A percentile compares a stretch with the other conserved stretches of the same genome.
phyloP scores from a whole-genome alignment of 2,797 vertebrate genomes.

The Poecilia wingei region DNA sequence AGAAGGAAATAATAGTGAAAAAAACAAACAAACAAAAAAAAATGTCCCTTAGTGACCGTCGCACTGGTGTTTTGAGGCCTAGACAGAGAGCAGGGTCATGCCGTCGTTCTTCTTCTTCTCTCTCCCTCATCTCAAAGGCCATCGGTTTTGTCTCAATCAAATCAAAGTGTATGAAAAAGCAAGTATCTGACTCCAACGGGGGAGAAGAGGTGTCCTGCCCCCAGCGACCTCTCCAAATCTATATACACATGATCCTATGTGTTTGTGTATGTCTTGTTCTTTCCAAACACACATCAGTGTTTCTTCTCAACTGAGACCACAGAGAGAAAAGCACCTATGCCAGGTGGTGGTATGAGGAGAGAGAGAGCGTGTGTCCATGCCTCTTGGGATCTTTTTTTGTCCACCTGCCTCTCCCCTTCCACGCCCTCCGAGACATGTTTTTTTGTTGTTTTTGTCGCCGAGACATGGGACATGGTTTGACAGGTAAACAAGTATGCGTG shows the following conservation, averaged over 20 bases:
- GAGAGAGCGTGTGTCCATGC: conserved; percentile 43
- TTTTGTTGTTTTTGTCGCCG: conserved; percentile 1
- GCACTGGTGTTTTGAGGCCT: conserved; percentile 55
- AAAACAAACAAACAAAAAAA: conserved; percentile 31
- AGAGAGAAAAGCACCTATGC: conserved; percentile 43
- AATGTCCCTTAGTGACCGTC: conserved; percentile 56
- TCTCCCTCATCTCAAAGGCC: conserved; percentile 57
- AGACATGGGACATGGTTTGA: conserved; percentile 46
- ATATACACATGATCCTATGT: conserved; percentile 75
- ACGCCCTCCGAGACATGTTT: neutral
- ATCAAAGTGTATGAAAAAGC: conserved; percentile 56
- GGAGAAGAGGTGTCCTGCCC: conserved; percentile 52
- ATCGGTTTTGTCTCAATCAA: conserved; percentile 66
- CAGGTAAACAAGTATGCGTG: conserved; percentile 40
- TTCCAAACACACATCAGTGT: conserved; percentile 40
- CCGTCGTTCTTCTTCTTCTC: conserved; percentile 27
- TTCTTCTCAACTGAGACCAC: conserved; percentile 49
- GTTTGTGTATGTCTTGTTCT: conserved; percentile 30
- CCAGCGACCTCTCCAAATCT: conserved; percentile 65
- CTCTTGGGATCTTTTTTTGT: conserved; percentile 44
- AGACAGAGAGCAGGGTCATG: conserved; percentile 35
- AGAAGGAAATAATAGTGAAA: conserved; percentile 44
- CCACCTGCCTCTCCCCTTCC: neutral
- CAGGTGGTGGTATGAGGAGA: conserved; percentile 41
- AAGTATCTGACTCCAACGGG: conserved; percentile 59